Evolutionary conservation across 2,888 invertebrate species (phyloP).

Genomic region (Dexiosoma caninum): DNA sequence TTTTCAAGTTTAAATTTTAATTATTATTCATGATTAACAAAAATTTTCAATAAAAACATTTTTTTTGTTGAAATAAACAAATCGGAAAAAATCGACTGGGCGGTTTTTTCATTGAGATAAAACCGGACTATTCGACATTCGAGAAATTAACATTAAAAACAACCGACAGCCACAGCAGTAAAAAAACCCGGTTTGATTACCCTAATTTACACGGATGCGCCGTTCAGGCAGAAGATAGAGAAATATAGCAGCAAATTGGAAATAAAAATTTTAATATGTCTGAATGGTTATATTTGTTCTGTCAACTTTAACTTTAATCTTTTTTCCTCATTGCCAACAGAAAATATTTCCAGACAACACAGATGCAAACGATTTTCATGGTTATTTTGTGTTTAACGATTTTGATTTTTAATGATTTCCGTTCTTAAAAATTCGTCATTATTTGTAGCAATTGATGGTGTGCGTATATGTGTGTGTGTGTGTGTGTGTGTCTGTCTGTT

Average conservation of each 20-base stretch:
- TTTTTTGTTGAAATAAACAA: too few relatives aligned
- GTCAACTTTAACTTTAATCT: not conserved
- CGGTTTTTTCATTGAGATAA: too few relatives aligned
- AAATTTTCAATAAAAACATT: too few relatives aligned
- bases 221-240: not conserved
- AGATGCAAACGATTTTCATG: conserved; percentile 8
- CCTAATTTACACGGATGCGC: not conserved
- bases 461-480: too few relatives aligned
- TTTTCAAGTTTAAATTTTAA: too few relatives aligned
- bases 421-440: not conserved
- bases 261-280: not conserved
- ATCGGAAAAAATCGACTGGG: too few relatives aligned
- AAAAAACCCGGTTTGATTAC: too few relatives aligned
- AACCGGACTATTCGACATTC: too few relatives aligned
- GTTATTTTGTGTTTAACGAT: conserved; percentile 32
- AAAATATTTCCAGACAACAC: not conserved
- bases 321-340: not conserved
- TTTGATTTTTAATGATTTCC: conserved; percentile 8
- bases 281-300: not conserved
- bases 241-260: not conserved
- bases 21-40: too few relatives aligned
- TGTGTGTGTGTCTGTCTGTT: too few relatives aligned
- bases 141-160: too few relatives aligned
- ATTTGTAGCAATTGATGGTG: conserved; percentile 30
- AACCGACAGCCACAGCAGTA: too few relatives aligned